Conservation (phyloP, 2,113 vertebrate genomes). For the Zeus faber region DNA sequence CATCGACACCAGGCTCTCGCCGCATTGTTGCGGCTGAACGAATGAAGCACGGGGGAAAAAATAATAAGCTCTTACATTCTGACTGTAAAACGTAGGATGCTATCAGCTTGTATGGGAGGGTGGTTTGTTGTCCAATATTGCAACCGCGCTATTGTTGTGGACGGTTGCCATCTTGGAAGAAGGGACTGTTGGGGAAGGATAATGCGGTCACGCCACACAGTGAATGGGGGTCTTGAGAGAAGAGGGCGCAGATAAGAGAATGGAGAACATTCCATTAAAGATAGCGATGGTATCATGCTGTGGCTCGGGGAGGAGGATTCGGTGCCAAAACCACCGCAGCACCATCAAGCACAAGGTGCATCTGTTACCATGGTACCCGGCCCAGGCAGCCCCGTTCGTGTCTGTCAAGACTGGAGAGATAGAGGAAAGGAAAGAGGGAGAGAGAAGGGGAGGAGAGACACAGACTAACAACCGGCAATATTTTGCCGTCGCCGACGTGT, state of each 20-base stretch:
- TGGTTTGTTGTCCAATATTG: constrained; percentile 30
- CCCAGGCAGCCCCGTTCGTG: constrained; percentile 69
- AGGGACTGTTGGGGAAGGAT: constrained; percentile 57
- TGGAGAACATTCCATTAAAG: constrained; percentile 65
- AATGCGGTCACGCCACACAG: constrained; percentile 49
- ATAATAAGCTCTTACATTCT: too few species aligned
- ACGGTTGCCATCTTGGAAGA: constrained; percentile 49
- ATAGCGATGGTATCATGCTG: constrained; percentile 52
- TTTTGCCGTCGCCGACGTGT: constrained; percentile 9
- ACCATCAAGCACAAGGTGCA: constrained; percentile 65
- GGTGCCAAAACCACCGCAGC: constrained; percentile 42
- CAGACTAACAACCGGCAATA: constrained; percentile 14
- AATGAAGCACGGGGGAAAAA: too few species aligned
- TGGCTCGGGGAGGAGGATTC: constrained; percentile 52
- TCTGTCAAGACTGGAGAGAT: constrained; percentile 57
- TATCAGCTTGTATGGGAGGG: constrained; percentile 30
- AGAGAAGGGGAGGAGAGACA: background rate
- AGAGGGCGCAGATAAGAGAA: constrained; percentile 58
- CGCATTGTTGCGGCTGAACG: too few species aligned
- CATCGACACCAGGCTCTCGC: too few species aligned
- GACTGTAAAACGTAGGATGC: constrained; percentile 1
- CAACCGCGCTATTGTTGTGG: constrained; percentile 42
- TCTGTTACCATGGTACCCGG: constrained; percentile 77
- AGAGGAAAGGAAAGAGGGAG: background rate
- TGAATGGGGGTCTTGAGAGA: constrained; percentile 53